phyloP scores from a whole-genome alignment of 2,797 vertebrate genomes.

The Sarcophilus harrisii region DNA sequence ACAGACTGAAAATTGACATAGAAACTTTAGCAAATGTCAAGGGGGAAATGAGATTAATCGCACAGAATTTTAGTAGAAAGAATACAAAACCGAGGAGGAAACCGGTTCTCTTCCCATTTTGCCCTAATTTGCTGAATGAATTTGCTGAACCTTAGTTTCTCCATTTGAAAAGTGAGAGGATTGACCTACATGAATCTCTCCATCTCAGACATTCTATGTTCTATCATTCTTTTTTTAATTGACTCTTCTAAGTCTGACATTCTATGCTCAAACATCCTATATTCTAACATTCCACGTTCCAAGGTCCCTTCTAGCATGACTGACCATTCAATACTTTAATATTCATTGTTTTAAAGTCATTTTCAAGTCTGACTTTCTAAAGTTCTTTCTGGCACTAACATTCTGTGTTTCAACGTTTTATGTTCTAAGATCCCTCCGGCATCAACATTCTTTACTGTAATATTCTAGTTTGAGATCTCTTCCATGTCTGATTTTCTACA shows the following conservation, averaged over 20 bases:
- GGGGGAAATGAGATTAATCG: background rate
- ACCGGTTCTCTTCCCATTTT: background rate
- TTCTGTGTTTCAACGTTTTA: background rate
- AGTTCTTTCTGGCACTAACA: background rate
- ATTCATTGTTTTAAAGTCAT: background rate
- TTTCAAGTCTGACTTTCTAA: background rate
- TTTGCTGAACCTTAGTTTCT: background rate
- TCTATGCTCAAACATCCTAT: background rate
- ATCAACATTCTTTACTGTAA: background rate
- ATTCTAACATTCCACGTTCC: background rate
- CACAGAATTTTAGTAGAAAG: background rate
- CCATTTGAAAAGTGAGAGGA: background rate
- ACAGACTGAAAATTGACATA: background rate
- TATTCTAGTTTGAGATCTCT: background rate
- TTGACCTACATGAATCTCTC: background rate
- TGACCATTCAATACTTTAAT: background rate
- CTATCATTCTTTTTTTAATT: background rate
- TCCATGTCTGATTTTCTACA: background rate
- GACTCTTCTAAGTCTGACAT: background rate
- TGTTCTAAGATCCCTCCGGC: background rate
- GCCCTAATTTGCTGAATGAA: background rate
- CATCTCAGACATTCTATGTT: background rate
- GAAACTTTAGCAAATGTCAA: background rate
- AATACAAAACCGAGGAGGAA: background rate
- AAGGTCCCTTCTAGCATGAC: background rate